Evolutionary conservation across 2,113 vertebrate genomes (phyloP).

Genomic region (Panthera leo): DNA sequence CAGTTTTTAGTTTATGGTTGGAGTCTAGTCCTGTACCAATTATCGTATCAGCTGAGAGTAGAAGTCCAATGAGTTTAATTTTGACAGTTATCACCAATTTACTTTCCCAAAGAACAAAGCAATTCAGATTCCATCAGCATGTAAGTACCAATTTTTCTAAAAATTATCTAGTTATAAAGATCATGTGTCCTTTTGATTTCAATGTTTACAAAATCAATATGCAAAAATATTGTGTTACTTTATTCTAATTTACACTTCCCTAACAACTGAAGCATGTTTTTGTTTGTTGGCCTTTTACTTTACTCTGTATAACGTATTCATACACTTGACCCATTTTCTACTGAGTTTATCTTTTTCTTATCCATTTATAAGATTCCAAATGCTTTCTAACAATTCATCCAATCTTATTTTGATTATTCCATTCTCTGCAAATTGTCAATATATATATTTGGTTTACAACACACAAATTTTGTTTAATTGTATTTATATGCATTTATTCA

Average conservation of each 20-base stretch:
- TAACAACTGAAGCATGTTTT: background rate
- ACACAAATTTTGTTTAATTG: background rate
- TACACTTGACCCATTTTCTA: background rate
- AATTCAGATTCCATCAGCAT: background rate
- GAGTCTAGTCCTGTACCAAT: background rate
- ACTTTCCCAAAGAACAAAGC: background rate
- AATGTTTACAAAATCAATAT: background rate
- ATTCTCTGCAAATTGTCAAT: background rate
- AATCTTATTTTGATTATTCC: background rate
- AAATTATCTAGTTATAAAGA: background rate
- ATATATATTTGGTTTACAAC: background rate
- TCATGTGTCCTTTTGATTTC: background rate
- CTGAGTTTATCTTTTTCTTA: constrained; percentile 31
- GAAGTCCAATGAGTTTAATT: background rate
- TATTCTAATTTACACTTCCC: constrained; percentile 17
- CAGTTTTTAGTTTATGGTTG: background rate
- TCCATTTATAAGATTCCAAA: background rate
- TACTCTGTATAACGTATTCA: background rate
- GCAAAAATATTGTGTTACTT: background rate
- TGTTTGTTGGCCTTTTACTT: background rate
- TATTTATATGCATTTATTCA: background rate
- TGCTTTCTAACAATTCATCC: background rate
- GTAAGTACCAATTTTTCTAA: background rate
- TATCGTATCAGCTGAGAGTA: background rate
- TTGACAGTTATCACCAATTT: background rate